phyloP scores from a whole-genome alignment of 2,888 invertebrate genomes.

The Agapostemon virescens region DNA sequence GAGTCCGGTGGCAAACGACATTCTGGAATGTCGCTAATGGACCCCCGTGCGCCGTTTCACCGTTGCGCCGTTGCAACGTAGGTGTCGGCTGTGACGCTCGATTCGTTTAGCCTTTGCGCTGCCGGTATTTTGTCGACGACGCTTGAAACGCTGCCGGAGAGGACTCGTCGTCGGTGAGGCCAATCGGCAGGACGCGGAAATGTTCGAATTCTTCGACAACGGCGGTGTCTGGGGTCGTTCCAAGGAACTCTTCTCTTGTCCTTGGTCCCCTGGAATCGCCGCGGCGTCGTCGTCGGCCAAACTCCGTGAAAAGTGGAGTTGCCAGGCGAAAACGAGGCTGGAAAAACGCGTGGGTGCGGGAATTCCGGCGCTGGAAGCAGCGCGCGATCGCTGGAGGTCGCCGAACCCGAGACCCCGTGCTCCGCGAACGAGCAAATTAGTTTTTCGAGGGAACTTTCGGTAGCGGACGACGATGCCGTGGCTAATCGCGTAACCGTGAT shows the following conservation, averaged over 20 bases:
- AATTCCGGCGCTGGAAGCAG: not conserved
- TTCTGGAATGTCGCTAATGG: constrained; percentile 53
- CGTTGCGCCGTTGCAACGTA: constrained; percentile 12
- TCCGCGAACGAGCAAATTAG: not conserved
- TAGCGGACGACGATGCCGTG: constrained; percentile 7
- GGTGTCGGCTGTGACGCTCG: constrained; percentile 27
- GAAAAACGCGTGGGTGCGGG: constrained; percentile 11
- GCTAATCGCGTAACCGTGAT: constrained; percentile 21
- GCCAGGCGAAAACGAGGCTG: constrained; percentile 14
- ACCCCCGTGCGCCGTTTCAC: constrained; percentile 9
- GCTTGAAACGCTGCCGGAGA: no score
- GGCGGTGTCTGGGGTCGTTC: no score
- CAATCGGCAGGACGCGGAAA: no score
- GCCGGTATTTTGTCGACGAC: no score
- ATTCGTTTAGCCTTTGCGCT: not conserved
- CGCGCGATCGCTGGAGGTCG: not conserved
- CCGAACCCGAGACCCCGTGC: not conserved
- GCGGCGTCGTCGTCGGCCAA: not conserved
- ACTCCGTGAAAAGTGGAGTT: constrained; percentile 14
- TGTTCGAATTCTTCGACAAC: no score
- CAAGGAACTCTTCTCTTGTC: no score
- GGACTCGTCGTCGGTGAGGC: no score
- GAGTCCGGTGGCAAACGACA: constrained; percentile 32
- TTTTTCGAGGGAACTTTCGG: constrained; percentile 4
- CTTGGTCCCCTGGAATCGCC: no score